phyloP scores from a whole-genome alignment of 2,113 vertebrate species.

The Cebus imitator region DNA sequence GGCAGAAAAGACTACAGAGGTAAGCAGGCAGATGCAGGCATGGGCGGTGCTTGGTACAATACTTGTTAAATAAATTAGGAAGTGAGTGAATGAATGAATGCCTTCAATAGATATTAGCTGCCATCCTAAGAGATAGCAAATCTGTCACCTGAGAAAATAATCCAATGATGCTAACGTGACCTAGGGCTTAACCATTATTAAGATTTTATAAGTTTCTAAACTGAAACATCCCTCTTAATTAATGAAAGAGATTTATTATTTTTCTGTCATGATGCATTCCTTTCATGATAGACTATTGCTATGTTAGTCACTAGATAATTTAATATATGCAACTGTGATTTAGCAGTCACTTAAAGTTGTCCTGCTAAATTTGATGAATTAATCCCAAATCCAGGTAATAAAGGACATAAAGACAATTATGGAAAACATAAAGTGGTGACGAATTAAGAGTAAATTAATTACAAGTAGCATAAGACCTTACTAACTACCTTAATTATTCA shows the following conservation, averaged over 20 bases:
- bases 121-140: not conserved
- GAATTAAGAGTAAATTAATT: constrained; percentile 49
- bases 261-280: not conserved
- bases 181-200: not conserved
- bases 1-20: not conserved
- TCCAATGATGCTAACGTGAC: not conserved
- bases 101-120: not conserved
- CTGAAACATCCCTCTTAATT: constrained; percentile 21
- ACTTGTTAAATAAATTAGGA: not conserved
- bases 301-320: constrained; percentile 14
- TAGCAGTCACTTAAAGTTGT: not conserved
- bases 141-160: not conserved
- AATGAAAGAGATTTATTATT: not conserved
- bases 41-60: not conserved
- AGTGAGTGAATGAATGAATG: not conserved
- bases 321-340: not conserved
- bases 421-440: constrained; percentile 22
- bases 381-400: constrained; percentile 36
- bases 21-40: not conserved
- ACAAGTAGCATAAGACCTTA: not conserved
- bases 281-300: constrained; percentile 35
- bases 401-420: constrained; percentile 30
- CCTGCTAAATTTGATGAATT: constrained; percentile 24
- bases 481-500: constrained; percentile 46
- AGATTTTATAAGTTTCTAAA: not conserved